phyloP scores from a whole-genome alignment of 2,113 vertebrate genomes.

The Perca fluviatilis region DNA sequence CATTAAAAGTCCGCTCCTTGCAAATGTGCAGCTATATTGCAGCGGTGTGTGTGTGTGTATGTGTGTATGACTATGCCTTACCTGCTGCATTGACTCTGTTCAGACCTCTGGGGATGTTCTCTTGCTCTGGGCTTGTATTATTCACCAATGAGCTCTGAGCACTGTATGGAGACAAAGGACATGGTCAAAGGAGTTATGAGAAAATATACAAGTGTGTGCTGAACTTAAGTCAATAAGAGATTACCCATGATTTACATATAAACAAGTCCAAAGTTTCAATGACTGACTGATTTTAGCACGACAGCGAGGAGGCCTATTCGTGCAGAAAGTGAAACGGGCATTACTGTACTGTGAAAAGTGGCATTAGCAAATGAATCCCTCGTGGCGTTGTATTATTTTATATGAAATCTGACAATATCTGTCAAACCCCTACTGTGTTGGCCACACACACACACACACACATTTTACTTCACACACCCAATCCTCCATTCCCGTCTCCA shows the following conservation, averaged over 20 bases:
- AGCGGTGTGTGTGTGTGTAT: neutral
- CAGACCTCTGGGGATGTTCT: conserved; percentile 76
- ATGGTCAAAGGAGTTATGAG: conserved; percentile 21
- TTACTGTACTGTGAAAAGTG: conserved; percentile 49
- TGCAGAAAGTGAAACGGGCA: conserved; percentile 41
- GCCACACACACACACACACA: conserved; percentile 62
- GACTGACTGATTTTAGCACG: conserved; percentile 30
- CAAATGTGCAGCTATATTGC: conserved; percentile 62
- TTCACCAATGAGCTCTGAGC: conserved; percentile 45
- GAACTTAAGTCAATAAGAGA: conserved; percentile 35
- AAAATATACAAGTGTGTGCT: conserved; percentile 13
- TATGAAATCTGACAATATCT: conserved; percentile 77
- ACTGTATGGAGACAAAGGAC: conserved; percentile 61
- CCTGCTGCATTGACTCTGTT: conserved; percentile 85
- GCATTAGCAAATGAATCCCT: conserved; percentile 74
- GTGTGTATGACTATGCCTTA: conserved; percentile 45
- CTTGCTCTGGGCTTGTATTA: conserved; percentile 54
- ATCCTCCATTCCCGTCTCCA: conserved; percentile 64
- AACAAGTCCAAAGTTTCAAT: conserved; percentile 28
- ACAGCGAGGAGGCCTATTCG: conserved; percentile 36
- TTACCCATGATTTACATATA: conserved; percentile 28
- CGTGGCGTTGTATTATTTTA: conserved; percentile 54
- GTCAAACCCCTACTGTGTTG: conserved; percentile 67
- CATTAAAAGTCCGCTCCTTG: conserved; percentile 74
- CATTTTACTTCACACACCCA: conserved; percentile 50